A percentile compares a stretch with the other conserved stretches of the same genome.
These are phyloP conservation scores for Gallinago jamesoni DNA, from an alignment of 2,113 vertebrate species.

Conservation along the genomic window DNA sequence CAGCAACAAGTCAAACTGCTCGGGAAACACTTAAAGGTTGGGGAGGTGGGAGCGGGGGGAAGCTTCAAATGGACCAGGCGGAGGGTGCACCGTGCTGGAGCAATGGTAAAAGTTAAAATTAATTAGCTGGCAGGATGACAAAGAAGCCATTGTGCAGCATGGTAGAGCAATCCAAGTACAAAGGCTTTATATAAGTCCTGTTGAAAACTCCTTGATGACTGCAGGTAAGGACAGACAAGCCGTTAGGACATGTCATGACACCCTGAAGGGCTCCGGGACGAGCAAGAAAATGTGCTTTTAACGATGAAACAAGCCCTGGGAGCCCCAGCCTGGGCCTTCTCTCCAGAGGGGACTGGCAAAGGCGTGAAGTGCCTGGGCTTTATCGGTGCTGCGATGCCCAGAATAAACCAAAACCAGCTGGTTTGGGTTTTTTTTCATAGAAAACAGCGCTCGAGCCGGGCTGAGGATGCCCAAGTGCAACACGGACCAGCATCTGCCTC, in stretches of 20 bases:
- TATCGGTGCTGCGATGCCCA: background rate
- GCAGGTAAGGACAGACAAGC: slow-evolving; percentile 58
- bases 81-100: background rate
- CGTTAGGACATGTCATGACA: slow-evolving; percentile 41
- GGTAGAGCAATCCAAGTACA: slow-evolving; percentile 70
- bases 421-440: background rate
- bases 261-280: background rate
- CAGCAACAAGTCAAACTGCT: slow-evolving; percentile 26
- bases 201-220: slow-evolving; percentile 71
- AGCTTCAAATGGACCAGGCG: slow-evolving; percentile 37
- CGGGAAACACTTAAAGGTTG: slow-evolving; percentile 22
- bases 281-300: background rate
- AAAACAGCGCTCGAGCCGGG: rapidly evolving
- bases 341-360: background rate
- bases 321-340: background rate
- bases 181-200: slow-evolving; percentile 69
- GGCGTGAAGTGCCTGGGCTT: background rate
- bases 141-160: slow-evolving; percentile 70
- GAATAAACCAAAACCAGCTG: background rate
- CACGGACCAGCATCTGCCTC: rapidly evolving
- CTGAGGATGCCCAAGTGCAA: background rate
- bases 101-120: slow-evolving; percentile 72
- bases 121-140: slow-evolving; percentile 77
- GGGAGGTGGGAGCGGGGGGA: background rate
- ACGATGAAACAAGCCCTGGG: background rate